Base-by-base conservation (phyloP, 53 echinoderm and acorn worm genomes). In the Henricia sp. region DNA sequence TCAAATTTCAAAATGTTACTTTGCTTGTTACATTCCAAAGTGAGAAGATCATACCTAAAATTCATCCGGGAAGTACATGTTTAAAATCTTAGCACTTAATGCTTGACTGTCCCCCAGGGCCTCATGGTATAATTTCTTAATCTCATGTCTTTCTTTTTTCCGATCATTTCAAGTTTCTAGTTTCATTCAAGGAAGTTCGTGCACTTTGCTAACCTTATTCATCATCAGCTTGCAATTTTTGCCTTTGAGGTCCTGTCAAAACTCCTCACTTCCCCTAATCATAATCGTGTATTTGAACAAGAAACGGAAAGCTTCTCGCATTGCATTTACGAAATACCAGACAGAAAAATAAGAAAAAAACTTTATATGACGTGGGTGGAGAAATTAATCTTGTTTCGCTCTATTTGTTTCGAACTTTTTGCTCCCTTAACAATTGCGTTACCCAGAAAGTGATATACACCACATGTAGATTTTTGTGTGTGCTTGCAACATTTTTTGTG, bases 301-400 rank as follows among this genome's bases (percentile, higher is more conserved):
- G 12, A 43, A 69, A 3, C 3, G 8, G 25, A 67, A 11, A 3
- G n/a, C 29, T 40, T 19, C 68, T 41, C 68, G 13, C 68, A 16
- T 41, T 68, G 17, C 68, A 68, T 40, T 34, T 37, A 25, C n/a
- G 55, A 60, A n/a, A n/a, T n/a, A n/a, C n/a, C n/a, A n/a, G n/a
- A n/a, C n/a, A n/a, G n/a, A n/a, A n/a, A n/a, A n/a, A n/a, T n/a
- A n/a, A n/a, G 8, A 46, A 46, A 60, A n/a, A 68, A 68, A 41
- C 37, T 19, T 68, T 41, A 25, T 8, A 41, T 68, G 21, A 25
- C 43, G 42, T 39, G 40, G 68, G 24, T 11, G 42, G 23, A 23
- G 51, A 50, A 50, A 71, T 30, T 71, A 24, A 50, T 71, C 51
- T 50, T 23, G 12, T 53, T 55, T 37, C 36, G 38, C 56, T 24